Evolutionary conservation across 2,888 invertebrate species (phyloP), one percentile per base, ranked within the genome.

Genomic region (Maniola hyperantus): DNA sequence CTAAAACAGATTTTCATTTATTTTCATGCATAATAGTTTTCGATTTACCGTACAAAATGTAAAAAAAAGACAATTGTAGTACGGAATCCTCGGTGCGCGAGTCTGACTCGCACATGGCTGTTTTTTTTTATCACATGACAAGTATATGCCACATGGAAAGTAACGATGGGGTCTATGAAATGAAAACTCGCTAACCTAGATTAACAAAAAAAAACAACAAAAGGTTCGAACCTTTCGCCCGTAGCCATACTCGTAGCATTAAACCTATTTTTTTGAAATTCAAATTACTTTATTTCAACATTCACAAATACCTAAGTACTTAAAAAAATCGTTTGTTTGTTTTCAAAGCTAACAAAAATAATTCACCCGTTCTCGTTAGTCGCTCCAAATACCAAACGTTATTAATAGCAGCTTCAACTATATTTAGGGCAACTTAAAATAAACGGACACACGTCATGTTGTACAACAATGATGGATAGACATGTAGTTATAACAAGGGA

Each of bases 371-470:
- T 57, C 57, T 13, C 18, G 13, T 57, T 20, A 50, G 39, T 64
- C 64, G 50, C 39, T 64, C 64, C 64, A 48, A 57, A 64, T 55
- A 57, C 36, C 26, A 20, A 39, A 57, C 5, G 48, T 44, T 65
- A 65, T 59, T 65, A 59, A 46, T 44, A 58, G 33, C 39, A 33
- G 15, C 42, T 39, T 58, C 42, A 53, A 44, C 55, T 54, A 61
- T 61, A 61, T 55, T 66, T 61, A 46, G 54, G 55, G 44, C 60
- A 55, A 18, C 34, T n/a, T 44, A 36, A 48, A 66, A 66, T 61
- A 66, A 64, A 36, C 48, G 20, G n/a, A 20, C 33, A 42, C 57
- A 53, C 59, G 34, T n/a, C 48, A 46, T 53, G 59, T 44, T 42
- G 11, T 11, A 8, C 48, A 36, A 33, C n/a, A 44, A 59, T 46